Percentiles rank a stretch among this genome's conserved stretches.
Evolutionary conservation across 2,888 invertebrate species (phyloP).

Genomic region (Melinaea menophilus): DNA sequence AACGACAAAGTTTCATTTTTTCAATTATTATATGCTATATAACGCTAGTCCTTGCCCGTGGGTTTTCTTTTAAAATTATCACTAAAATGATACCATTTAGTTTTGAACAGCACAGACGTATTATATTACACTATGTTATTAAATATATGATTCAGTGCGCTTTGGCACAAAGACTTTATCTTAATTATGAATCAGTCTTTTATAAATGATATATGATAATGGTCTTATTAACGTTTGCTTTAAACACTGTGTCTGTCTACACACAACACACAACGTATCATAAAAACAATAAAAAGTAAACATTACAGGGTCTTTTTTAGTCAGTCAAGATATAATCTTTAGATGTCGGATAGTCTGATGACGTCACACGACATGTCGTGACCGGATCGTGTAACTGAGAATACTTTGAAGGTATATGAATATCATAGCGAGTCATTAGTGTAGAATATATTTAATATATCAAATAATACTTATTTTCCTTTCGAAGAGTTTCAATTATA

Average conservation of each 20-base stretch:
- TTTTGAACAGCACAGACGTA: too few relatives aligned
- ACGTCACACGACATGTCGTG: too few relatives aligned
- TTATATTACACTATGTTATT: neutral
- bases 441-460: too few relatives aligned
- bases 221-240: neutral
- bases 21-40: neutral
- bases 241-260: neutral
- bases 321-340: too few relatives aligned
- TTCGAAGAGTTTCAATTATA: too few relatives aligned
- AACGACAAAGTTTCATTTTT: conserved; percentile 29
- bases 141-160: conserved; percentile 23
- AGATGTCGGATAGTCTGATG: too few relatives aligned
- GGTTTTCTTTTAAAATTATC: neutral
- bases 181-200: conserved; percentile 33
- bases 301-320: too few relatives aligned
- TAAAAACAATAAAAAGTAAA: neutral
- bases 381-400: too few relatives aligned
- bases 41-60: neutral
- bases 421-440: too few relatives aligned
- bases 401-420: too few relatives aligned
- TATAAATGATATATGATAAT: conserved; percentile 13
- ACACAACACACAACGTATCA: too few relatives aligned
- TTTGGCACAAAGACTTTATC: conserved; percentile 34
- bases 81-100: neutral
- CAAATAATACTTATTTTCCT: too few relatives aligned